Base-by-base conservation (phyloP, 2,888 invertebrate species). In the Polyploca ridens region DNA sequence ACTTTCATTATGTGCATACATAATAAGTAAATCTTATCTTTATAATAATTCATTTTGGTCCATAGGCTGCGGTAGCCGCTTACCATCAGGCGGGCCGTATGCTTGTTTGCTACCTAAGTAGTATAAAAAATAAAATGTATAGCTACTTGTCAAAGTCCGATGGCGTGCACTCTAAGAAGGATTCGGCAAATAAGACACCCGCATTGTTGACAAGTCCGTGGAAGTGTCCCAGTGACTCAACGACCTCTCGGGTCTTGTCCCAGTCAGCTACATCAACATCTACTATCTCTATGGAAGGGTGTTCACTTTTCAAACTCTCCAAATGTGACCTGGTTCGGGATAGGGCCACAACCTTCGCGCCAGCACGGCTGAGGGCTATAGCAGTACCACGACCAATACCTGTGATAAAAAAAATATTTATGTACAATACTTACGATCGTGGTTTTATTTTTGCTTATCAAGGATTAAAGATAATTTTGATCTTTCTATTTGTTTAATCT, bases 191-290 rank as follows among this genome's bases (percentile, higher is more conserved):
- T 4, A 96, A 96, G 33, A 97, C 88, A 1, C 96, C 99, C 2
- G 99, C 99, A 94, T 98, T 99, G 82, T 99, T 99, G 0, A 99
- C 98, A 35, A 99, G 87, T 7, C 97, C 95, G 89, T 99, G 97
- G 72, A 98, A 95, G 66, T 94, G 93, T 0, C 96, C 96, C 33
- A 96, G 94, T 49, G 96, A 92, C 72, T 94, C 91, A n/a, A 90
- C 85, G 41, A 89, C 95, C 67, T 93, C 84, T 67, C 96, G 94
- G 0, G 98, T 97, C 68, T 94, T 95, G 2, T 96, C 92, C 98
- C 98, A 98, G 81, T 98, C 94, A 6, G 91, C 88, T 33, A 99
- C 82, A 85, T 99, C 97, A 0, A 96, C 95, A 64, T 95, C 93
- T 11, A 98, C 90, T 0, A 95, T 95, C 74, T 96, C 93, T 64